These are phyloP conservation scores for Amblyopsis rosae DNA, from an alignment of 2,113 vertebrate species.

Conservation along the genomic window DNA sequence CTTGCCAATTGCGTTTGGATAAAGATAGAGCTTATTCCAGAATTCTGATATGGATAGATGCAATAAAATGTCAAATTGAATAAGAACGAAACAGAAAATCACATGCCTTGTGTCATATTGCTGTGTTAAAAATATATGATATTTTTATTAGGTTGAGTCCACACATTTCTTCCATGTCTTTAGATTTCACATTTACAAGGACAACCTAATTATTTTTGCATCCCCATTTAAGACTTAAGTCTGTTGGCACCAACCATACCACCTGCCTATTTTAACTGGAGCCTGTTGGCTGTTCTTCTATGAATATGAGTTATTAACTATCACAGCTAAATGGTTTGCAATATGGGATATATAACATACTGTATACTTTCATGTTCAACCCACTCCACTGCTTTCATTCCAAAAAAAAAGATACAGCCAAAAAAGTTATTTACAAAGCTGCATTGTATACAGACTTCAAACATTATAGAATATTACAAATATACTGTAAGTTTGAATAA, in stretches of 20 bases:
- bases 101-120: background rate
- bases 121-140: background rate
- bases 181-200: conserved; percentile 9
- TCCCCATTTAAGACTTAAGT: conserved; percentile 10
- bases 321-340: conserved; percentile 42
- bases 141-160: background rate
- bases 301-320: conserved; percentile 31
- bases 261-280: conserved; percentile 48
- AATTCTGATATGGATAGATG: background rate
- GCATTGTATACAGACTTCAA: background rate
- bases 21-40: background rate
- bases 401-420: background rate
- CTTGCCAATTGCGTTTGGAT: no score
- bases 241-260: conserved; percentile 30
- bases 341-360: conserved; percentile 23
- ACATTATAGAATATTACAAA: background rate
- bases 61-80: background rate
- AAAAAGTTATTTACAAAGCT: background rate
- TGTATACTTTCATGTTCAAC: conserved; percentile 4
- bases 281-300: conserved; percentile 46
- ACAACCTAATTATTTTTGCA: conserved; percentile 27
- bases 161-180: background rate
- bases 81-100: background rate
- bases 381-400: background rate
- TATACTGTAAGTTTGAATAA: background rate